These are phyloP conservation scores for Pipistrellus kuhlii DNA, from an alignment of 2,797 vertebrate genomes.

Conservation along the genomic window DNA sequence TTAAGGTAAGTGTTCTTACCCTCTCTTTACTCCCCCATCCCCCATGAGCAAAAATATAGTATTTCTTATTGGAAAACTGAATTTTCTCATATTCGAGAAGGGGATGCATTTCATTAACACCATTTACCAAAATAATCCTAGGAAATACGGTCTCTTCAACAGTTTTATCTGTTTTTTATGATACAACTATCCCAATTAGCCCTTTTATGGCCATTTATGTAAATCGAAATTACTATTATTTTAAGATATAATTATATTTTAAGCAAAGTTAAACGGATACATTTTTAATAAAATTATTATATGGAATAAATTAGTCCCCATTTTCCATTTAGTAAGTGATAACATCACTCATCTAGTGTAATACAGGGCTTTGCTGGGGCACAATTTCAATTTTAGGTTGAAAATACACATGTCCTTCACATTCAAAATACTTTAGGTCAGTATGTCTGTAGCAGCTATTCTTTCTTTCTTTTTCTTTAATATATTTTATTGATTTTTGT, in stretches of 20 bases:
- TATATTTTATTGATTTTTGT: too few species aligned
- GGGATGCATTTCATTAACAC: background rate
- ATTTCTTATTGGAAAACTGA: constrained; percentile 32
- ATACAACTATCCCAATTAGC: background rate
- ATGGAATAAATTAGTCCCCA: background rate
- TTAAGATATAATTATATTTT: background rate
- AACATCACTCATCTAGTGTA: background rate
- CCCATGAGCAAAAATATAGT: background rate
- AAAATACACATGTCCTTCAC: constrained; percentile 42
- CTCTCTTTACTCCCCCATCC: too few species aligned
- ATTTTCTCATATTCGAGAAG: background rate
- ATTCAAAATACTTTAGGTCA: background rate
- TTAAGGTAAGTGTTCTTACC: too few species aligned
- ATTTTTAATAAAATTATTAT: constrained; percentile 8
- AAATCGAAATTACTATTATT: background rate
- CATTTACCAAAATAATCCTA: constrained; percentile 6
- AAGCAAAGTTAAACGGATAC: background rate
- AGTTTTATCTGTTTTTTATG: background rate
- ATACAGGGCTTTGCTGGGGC: background rate
- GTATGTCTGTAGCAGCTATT: background rate
- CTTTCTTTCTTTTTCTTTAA: too few species aligned
- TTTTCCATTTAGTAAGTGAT: background rate
- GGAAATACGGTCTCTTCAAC: background rate
- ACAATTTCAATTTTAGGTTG: background rate
- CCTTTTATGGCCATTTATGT: background rate